A percentile compares a stretch with the other conserved stretches of the same genome.
These are phyloP conservation scores for Polietes domitor DNA, from an alignment of 2,888 invertebrate genomes.

Conservation along the genomic window DNA sequence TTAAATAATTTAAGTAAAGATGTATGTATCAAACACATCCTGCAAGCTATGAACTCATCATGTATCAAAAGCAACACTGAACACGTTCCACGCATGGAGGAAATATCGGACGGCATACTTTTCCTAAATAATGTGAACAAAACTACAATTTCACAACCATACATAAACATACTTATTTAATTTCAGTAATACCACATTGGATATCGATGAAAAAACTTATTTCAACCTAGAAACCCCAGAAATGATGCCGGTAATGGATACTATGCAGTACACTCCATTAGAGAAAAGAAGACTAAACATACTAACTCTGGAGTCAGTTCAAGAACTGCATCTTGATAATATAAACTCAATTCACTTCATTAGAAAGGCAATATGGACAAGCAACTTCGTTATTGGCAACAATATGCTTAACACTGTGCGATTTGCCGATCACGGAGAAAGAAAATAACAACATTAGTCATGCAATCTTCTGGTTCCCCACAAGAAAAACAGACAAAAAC, in stretches of 20 bases:
- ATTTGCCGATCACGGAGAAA: background rate
- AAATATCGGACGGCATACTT: too few relatives aligned
- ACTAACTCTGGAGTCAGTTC: conserved; percentile 23
- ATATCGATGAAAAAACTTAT: too few relatives aligned
- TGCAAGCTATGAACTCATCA: conserved; percentile 41
- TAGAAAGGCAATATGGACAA: background rate
- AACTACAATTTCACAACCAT: background rate
- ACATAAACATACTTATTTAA: too few relatives aligned
- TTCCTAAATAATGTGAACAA: background rate
- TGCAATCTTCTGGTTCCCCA: conserved; percentile 4
- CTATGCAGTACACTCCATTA: background rate
- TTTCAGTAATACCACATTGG: too few relatives aligned
- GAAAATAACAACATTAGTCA: conserved; percentile 2
- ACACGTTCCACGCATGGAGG: too few relatives aligned
- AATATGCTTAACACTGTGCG: background rate
- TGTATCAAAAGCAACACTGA: too few relatives aligned
- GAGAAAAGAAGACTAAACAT: conserved; percentile 9
- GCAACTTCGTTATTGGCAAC: background rate
- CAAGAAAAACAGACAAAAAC: background rate
- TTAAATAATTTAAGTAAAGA: too few relatives aligned
- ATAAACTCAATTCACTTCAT: conserved; percentile 9
- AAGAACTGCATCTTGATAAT: conserved; percentile 17
- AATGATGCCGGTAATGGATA: background rate
- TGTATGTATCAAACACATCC: conserved; percentile 30
- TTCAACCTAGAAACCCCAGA: too few relatives aligned